Conservation (phyloP, 1,140 invertebrate genomes). For the Holcopasites calliopsidis region DNA sequence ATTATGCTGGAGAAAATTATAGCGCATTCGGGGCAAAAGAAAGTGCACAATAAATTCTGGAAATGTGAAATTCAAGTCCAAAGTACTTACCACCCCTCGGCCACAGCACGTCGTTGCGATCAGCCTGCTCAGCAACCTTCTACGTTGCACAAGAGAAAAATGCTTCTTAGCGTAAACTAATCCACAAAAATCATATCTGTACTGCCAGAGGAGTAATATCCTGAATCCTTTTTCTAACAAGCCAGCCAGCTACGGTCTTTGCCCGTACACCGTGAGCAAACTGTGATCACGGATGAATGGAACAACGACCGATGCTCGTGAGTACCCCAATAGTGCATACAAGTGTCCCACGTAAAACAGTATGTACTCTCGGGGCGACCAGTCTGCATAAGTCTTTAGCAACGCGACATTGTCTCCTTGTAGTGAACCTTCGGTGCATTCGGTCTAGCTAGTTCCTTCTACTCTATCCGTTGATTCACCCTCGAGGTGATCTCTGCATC, state of each 20-base stretch:
- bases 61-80: neutral
- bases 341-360: too few species aligned
- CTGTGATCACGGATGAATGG: neutral
- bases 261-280: neutral
- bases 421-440: too few species aligned
- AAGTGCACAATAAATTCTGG: too few species aligned
- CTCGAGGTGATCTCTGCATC: neutral
- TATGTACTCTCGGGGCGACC: too few species aligned
- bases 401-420: too few species aligned
- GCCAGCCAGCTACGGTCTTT: too few species aligned
- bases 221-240: too few species aligned
- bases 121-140: neutral
- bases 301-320: neutral
- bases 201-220: neutral
- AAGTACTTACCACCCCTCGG: slow-evolving; percentile 1
- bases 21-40: neutral
- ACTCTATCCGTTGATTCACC: too few species aligned
- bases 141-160: slow-evolving; percentile 3
- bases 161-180: neutral
- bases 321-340: too few species aligned
- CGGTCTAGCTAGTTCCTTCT: neutral
- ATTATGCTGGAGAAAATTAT: neutral
- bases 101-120: slow-evolving; percentile 1
- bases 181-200: slow-evolving; percentile 30
- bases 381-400: too few species aligned